Conservation (phyloP, 2,888 invertebrate genomes). For the Macaria liturata region DNA sequence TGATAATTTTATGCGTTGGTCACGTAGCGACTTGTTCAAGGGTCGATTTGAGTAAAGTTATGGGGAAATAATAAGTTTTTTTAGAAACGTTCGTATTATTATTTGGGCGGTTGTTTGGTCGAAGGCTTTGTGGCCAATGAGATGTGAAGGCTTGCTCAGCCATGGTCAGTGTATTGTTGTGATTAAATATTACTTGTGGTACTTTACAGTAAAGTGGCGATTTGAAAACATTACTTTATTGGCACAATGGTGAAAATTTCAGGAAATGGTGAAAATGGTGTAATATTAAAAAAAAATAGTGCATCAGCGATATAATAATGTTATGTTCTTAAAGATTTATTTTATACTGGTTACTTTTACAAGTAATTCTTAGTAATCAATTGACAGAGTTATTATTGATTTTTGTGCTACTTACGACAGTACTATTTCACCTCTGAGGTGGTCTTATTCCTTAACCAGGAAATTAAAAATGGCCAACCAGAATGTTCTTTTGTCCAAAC, state of each 20-base stretch:
- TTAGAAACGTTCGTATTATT: slow-evolving; percentile 20
- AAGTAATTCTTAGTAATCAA: too few relatives aligned
- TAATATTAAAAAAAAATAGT: too few relatives aligned
- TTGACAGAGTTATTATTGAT: too few relatives aligned
- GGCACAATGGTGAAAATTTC: too few relatives aligned
- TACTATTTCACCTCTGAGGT: slow-evolving; percentile 31
- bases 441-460: slow-evolving; percentile 39
- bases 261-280: too few relatives aligned
- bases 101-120: slow-evolving; percentile 36
- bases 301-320: too few relatives aligned
- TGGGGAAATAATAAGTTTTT: slow-evolving; percentile 27
- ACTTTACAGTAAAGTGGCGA: too few relatives aligned
- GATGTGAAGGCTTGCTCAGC: slow-evolving; percentile 38
- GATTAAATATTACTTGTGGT: too few relatives aligned
- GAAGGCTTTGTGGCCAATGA: slow-evolving; percentile 39
- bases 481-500: slow-evolving; percentile 43
- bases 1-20: slow-evolving; percentile 21
- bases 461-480: slow-evolving; percentile 41
- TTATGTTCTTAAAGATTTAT: too few relatives aligned
- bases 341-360: too few relatives aligned
- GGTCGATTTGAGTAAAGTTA: slow-evolving; percentile 41
- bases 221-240: too few relatives aligned
- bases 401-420: too few relatives aligned
- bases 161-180: slow-evolving; percentile 23
- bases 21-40: slow-evolving; percentile 31